phyloP scores from a whole-genome alignment of 2,888 invertebrate genomes.

The Cantharis nigra region DNA sequence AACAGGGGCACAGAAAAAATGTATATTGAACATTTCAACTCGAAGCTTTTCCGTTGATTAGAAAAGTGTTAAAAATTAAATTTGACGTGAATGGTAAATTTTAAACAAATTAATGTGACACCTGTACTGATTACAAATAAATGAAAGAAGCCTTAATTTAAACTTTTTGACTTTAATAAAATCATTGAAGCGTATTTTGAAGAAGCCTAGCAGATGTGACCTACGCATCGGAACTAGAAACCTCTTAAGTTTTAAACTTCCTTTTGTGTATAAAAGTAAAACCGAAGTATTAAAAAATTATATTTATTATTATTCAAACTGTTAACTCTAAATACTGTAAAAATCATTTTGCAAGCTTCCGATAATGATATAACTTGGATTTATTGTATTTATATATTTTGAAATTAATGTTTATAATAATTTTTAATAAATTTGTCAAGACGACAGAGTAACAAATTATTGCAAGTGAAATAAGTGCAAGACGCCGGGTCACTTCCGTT shows the following conservation, averaged over 20 bases:
- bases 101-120: conserved; percentile 2
- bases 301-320: background rate
- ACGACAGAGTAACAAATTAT: no score
- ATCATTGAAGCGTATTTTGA: conserved; percentile 33
- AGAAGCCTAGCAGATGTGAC: conserved; percentile 35
- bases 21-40: no score
- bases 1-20: no score
- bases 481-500: no score
- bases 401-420: no score
- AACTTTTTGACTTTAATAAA: conserved; percentile 34
- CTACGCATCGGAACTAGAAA: conserved; percentile 34
- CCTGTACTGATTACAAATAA: conserved; percentile 11
- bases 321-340: background rate
- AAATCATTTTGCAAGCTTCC: background rate
- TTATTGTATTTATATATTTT: no score
- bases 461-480: no score
- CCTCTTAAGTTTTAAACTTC: conserved; percentile 28
- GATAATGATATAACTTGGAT: no score
- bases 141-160: conserved; percentile 24
- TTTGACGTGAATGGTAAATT: background rate
- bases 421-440: no score
- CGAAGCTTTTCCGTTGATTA: background rate
- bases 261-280: conserved; percentile 8
- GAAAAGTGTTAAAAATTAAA: background rate
- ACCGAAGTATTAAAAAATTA: background rate